A percentile compares a stretch with the other conserved stretches of the same genome.
These are phyloP conservation scores for Lethenteron camtschaticum DNA, from an alignment of 2,113 vertebrate species.

Conservation along the genomic window DNA sequence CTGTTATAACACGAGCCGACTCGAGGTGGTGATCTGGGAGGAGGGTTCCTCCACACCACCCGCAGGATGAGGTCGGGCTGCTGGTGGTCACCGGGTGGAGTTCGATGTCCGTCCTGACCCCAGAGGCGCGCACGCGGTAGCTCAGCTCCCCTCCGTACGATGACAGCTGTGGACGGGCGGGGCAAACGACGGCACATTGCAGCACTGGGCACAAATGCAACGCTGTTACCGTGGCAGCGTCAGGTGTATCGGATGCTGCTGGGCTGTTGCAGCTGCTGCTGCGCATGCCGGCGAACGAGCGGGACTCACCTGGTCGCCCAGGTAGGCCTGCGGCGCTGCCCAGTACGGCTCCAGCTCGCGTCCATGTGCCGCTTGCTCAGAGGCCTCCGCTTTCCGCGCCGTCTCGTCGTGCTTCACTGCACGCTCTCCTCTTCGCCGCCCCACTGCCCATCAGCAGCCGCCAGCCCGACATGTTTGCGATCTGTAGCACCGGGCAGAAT, in stretches of 20 bases:
- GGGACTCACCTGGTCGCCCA: constrained; percentile 53
- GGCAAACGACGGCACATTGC: neutral
- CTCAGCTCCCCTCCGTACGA: constrained; percentile 69
- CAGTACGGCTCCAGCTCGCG: constrained; percentile 37
- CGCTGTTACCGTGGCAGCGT: neutral
- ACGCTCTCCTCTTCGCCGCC: constrained; percentile 25
- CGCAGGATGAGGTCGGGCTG: too few species aligned
- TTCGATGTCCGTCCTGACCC: constrained; percentile 11
- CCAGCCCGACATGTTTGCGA: constrained; percentile 62
- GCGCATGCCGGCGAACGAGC: neutral
- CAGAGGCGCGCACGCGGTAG: constrained; percentile 68
- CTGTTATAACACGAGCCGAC: too few species aligned
- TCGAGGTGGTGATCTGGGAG: too few species aligned
- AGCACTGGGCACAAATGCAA: neutral
- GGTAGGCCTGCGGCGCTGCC: constrained; percentile 50
- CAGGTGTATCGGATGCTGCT: neutral
- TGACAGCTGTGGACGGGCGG: constrained; percentile 34
- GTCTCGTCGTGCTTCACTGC: constrained; percentile 42
- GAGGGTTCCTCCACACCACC: too few species aligned
- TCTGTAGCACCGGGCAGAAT: constrained; percentile 20
- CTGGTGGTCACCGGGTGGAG: too few species aligned
- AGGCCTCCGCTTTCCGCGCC: constrained; percentile 50
- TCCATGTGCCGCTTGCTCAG: constrained; percentile 48
- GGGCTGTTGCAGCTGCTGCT: neutral
- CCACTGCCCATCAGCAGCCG: constrained; percentile 20